Base-by-base conservation (phyloP, 2,888 invertebrate genomes). In the Electrophaes corylata region DNA sequence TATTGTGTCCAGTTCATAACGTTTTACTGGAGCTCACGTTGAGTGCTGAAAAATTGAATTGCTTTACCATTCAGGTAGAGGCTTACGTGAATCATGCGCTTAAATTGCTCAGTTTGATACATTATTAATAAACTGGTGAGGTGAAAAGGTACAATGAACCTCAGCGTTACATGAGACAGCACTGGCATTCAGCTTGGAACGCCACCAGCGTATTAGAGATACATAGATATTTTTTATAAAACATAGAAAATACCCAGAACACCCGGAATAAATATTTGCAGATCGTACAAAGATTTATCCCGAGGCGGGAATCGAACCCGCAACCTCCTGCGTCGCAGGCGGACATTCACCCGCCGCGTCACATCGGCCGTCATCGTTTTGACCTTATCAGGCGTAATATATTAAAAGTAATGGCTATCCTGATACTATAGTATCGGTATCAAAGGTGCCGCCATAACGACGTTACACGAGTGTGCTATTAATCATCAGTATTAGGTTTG, bases 371-470 rank as follows among this genome's bases (percentile, higher is more conserved):
- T n/a, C n/a, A n/a, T n/a, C n/a, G n/a, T n/a, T n/a, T n/a, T n/a
- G n/a, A n/a, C n/a, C 19, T 49, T 49, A 49, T 49, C 49, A 29
- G 12, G n/a, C 23, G 19, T 19, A 40, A 49, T 49, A 49, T 19
- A 49, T 49, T 29, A 49, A 19, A 12, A 29, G 10, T 49, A 49
- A 40, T 40, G 29, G 10, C 11, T 8, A 29, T 18, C 16, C 49
- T 12, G 11, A 18, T 39, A n/a, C n/a, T 8, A 48, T 11, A 16
- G 40, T 40, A 29, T 49, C 39, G 18, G 39, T 18, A 29, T 40
- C 29, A 40, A 29, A 40, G 37, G 14, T 8, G 8, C 6, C 33
- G 18, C 29, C 18, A 29, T 44, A 6, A 18, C 19, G 14, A 23
- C 12, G 11, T 43, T 5, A 14, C 14, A 10, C 6, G 14, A 14